Conservation (phyloP, 2,888 invertebrate genomes). For the Morpho deidamia region DNA sequence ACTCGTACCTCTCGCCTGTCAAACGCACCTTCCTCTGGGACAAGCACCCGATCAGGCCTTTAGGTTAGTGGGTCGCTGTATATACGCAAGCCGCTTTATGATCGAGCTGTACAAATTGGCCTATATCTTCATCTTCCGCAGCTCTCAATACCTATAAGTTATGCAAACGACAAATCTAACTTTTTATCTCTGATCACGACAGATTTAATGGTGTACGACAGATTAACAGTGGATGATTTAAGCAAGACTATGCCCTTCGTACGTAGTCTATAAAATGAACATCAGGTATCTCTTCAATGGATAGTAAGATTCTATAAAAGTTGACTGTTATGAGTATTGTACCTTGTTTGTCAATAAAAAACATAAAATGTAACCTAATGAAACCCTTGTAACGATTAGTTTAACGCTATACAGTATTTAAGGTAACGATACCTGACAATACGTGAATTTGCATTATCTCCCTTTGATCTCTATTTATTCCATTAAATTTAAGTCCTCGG, state of each 20-base stretch:
- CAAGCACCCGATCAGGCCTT: conserved; percentile 93
- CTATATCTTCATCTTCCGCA: conserved; percentile 37
- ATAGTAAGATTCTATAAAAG: conserved; percentile 9
- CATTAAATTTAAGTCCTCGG: too few relatives aligned
- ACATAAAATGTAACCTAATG: not conserved
- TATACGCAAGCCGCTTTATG: conserved; percentile 45
- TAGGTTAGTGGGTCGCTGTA: conserved; percentile 85
- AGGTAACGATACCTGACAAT: not conserved
- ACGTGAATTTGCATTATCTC: not conserved
- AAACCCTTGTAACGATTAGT: not conserved
- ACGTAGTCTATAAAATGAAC: conserved; percentile 66
- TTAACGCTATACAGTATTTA: too few relatives aligned
- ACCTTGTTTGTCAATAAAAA: conserved; percentile 7
- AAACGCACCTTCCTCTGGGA: conserved; percentile 95
- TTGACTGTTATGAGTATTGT: conserved; percentile 7
- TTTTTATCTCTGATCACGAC: conserved; percentile 42
- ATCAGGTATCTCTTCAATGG: conserved; percentile 47
- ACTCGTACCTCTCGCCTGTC: conserved; percentile 93
- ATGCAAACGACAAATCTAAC: conserved; percentile 23
- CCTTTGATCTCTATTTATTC: not conserved
- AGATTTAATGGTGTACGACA: conserved; percentile 74
- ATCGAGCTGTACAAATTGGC: conserved; percentile 58
- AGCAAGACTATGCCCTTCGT: conserved; percentile 72
- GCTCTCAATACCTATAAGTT: conserved; percentile 20
- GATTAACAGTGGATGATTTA: conserved; percentile 65